Conservation (phyloP, 2,113 vertebrate genomes). For the Oplegnathus fasciatus region DNA sequence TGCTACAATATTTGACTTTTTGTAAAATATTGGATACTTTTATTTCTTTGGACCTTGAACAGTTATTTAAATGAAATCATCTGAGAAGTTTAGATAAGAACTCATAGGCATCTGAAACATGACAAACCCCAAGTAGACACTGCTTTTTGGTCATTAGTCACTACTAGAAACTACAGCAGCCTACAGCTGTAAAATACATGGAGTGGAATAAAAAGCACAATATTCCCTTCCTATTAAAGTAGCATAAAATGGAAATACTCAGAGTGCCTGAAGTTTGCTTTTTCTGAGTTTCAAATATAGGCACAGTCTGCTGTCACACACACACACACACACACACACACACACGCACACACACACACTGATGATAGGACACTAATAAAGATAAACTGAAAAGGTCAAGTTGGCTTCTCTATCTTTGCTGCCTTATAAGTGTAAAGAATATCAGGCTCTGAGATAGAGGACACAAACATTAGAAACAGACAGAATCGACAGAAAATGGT, state of each 20-base stretch:
- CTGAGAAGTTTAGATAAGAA: not conserved
- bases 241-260: not conserved
- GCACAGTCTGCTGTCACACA: not conserved
- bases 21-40: not conserved
- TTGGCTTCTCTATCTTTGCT: not conserved
- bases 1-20: not conserved
- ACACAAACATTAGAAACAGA: not conserved
- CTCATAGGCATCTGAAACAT: no score
- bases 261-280: no score
- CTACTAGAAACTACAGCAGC: not conserved
- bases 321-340: no score
- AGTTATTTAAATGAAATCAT: not conserved
- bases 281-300: not conserved
- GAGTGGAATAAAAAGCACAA: not conserved
- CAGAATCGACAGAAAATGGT: not conserved
- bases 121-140: no score
- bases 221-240: not conserved
- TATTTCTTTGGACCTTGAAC: not conserved
- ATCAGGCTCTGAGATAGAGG: not conserved
- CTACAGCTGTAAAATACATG: not conserved
- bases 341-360: not conserved
- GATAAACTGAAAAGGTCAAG: not conserved
- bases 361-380: not conserved
- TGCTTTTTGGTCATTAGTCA: no score
- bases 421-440: not conserved